Base-by-base conservation (phyloP, 2,797 vertebrate genomes). In the Gymnodraco acuticeps region DNA sequence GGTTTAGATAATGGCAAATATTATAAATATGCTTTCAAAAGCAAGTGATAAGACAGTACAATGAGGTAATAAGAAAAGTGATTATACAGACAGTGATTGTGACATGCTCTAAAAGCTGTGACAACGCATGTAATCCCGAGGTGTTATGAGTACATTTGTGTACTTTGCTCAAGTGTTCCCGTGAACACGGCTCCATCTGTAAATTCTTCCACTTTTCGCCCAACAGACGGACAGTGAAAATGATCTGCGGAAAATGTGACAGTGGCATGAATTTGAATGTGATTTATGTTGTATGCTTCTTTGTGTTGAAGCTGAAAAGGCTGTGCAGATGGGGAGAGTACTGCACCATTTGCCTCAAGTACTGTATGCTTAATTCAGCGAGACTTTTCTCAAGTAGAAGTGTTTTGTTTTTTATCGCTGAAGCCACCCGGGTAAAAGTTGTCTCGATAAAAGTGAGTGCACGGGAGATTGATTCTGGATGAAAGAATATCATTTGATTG, bases 171-270 rank as follows among this genome's bases (percentile, higher is more conserved):
- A 23, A 63, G 65, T 56, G 61, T 65, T 83, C 72, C 77, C 38
- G 15, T 14, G 68, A 82, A 75, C 45, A 12, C 15, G 4, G 54
- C 64, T 38, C 75, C 62, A 16, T 73, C 73, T 85, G 71, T 74
- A 66, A 66, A 54, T 76, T 41, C 60, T 62, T 48, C 16, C 16
- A 10, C 71, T 78, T 81, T 85, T 84, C 76, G 45, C 55, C 70
- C 72, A 48, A 75, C 80, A 77, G 75, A 61, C 80, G 66, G 62
- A 72, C 75, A 53, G 75, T 5, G 41, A 73, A 77, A 84, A 82
- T 83, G 55, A 89, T 80, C 75, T 52, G 64, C n/a, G 80, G 83
- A 89, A 92, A 90, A 80, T 82, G 81, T 89, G 87, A 88, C 83
- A 63, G 73, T 86, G 87, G 81, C 80, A 72, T 52, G 74, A 78